These are phyloP conservation scores for Callocephalon fimbriatum DNA, from an alignment of 2,113 vertebrate species.

Conservation along the genomic window DNA sequence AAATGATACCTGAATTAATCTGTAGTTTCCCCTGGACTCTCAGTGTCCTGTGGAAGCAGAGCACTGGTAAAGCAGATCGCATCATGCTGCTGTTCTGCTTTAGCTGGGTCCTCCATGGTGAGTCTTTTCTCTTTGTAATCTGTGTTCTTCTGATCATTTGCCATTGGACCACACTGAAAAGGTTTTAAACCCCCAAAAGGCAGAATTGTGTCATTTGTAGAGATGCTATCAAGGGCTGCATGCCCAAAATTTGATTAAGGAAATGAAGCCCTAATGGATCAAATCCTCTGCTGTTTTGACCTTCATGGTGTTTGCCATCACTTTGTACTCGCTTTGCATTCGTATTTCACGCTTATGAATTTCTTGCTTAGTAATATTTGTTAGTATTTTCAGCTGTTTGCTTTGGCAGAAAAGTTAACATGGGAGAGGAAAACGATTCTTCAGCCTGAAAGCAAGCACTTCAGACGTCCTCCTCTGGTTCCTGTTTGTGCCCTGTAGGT, in stretches of 20 bases:
- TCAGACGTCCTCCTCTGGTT: not conserved
- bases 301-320: not conserved
- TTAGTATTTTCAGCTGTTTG: not conserved
- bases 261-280: not conserved
- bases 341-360: not conserved
- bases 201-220: not conserved
- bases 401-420: not conserved
- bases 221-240: not conserved
- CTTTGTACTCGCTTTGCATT: not conserved
- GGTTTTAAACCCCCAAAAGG: not conserved
- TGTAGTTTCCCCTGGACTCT: not conserved
- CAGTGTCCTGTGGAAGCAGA: not conserved
- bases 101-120: not conserved
- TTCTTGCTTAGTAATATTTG: not conserved
- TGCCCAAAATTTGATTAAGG: not conserved
- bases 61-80: not conserved
- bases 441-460: not conserved
- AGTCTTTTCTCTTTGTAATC: not conserved
- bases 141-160: not conserved
- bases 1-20: slow-evolving; percentile 10
- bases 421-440: not conserved
- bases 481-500: rapidly evolving
- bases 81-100: not conserved
- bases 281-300: not conserved
- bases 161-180: not conserved